These are phyloP conservation scores for Carapus acus DNA, from an alignment of 2,797 vertebrate species.

Conservation along the genomic window DNA sequence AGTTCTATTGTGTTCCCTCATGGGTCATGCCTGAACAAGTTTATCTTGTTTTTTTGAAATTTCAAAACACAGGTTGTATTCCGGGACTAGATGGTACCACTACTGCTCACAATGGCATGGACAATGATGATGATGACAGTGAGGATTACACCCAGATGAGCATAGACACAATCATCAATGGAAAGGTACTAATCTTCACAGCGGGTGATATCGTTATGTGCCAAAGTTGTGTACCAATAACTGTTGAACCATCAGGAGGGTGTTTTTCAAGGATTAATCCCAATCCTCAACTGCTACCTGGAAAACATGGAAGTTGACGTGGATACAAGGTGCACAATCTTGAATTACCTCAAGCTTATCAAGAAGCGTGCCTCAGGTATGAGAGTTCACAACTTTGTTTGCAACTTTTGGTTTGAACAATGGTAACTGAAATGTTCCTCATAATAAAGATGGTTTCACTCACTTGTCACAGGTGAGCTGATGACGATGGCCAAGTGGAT, in stretches of 20 bases:
- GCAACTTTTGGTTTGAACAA: no score
- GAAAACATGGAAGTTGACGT: slow-evolving; percentile 99
- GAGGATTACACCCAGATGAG: slow-evolving; percentile 93
- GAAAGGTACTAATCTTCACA: slow-evolving; percentile 86
- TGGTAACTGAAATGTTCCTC: no score
- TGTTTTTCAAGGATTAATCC: slow-evolving; percentile 93
- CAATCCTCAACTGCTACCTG: slow-evolving; percentile 93
- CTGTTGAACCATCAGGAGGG: slow-evolving; percentile 78
- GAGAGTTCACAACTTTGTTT: not conserved
- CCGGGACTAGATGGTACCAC: slow-evolving; percentile 77
- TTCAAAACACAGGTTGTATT: slow-evolving; percentile 88
- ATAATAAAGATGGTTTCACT: not conserved
- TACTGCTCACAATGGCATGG: slow-evolving; percentile 76
- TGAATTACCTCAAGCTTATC: slow-evolving; percentile 97
- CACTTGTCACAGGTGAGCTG: slow-evolving; percentile 79
- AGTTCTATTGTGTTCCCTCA: rapidly evolving
- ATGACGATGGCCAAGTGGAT: slow-evolving; percentile 98
- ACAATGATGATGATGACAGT: slow-evolving; percentile 45
- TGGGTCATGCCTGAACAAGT: no score
- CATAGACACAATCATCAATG: slow-evolving; percentile 97
- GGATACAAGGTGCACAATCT: slow-evolving; percentile 94
- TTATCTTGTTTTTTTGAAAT: no score
- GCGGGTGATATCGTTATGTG: no score
- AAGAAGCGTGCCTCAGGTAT: slow-evolving; percentile 97
- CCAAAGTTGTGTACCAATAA: no score